Evolutionary conservation across 2,797 vertebrate genomes (phyloP), one percentile per base, ranked within the genome.

Genomic region (Hyperoplus lanceolatus): DNA sequence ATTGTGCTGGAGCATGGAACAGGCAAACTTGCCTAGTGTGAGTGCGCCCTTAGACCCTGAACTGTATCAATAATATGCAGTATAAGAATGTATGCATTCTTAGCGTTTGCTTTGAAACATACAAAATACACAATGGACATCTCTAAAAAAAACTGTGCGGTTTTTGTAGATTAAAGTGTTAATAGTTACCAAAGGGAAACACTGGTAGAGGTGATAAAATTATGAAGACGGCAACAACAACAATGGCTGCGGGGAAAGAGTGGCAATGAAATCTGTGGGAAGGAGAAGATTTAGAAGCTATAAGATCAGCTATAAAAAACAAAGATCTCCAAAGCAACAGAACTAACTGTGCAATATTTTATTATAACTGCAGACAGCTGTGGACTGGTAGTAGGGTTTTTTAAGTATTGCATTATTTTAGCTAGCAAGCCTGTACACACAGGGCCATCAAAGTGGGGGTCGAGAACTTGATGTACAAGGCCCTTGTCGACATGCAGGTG

Each of bases 391-490:
- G 60, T 65, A 29, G 70, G 29, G 2, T 51, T 71, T 61, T 51
- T 63, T 6, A 76, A 70, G 61, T 54, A 77, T 82, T 77, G 43
- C 15, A 84, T 67, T 64, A 60, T 84, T 81, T 76, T 74, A 29
- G 14, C 45, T 18, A 42, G 57, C 6, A 15, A 75, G 29, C 64
- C 50, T 59, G 51, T 9, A 62, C n/a, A 62, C 49, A 49, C 46
- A 29, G 29, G 29, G 29, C 29, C 29, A 29, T 29, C 29, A 29
- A 29, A 29, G 29, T 29, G 3, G 29, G 29, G 29, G 29, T 29
- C 29, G 29, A 29, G 29, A 29, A 29, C 29, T 29, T 29, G 29
- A 29, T 29, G 29, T 29, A 29, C 29, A 29, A 29, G 29, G 29
- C 29, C 29, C 29, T 29, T 29, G 29, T 29, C 29, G 29, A 29